Evolutionary conservation across 2,113 vertebrate species (phyloP), one percentile per base, ranked within the genome.

Genomic region (Burhinus oedicnemus): DNA sequence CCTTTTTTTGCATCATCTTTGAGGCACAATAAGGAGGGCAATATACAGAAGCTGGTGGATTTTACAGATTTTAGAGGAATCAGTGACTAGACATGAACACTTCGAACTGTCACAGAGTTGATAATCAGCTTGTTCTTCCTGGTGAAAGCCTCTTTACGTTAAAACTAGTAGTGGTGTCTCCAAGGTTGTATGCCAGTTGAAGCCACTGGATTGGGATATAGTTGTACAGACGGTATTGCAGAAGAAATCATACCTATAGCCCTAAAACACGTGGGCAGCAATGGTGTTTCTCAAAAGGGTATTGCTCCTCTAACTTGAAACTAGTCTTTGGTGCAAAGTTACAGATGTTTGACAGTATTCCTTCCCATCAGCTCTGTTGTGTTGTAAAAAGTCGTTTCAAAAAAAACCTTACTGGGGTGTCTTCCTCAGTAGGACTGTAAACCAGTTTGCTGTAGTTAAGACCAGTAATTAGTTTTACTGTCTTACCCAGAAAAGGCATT

Each of bases 321-420:
- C 18, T 8, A 12, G 4, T 13, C 15, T 58, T 45, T 12, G 9
- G 10, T 45, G n/a, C 49, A 44, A 54, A 51, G n/a, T 47, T 70
- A 29, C 0, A 0, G 25, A 7, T 17, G 17, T 40, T 72, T 75
- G 52, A 2, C 15, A 20, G 0, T 40, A 8, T 49, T 72, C 52
- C 16, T 79, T 62, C 17, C 27, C 1, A 0, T 23, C 51, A 7
- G 36, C 8, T 72, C 47, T 60, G 0, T 4, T 30, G 20, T 10
- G 29, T n/a, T 47, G 42, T 18, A 34, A 71, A 30, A n/a, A 16
- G 10, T 8, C 27, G 6, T 42, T 83, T 65, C 13, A 29, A 77
- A n/a, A 42, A 70, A 74, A 20, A 12, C 15, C 8, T 52, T 30
- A 4, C 9, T 58, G 16, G 51, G 26, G 7, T 65, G 17, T 55